Evolutionary conservation across 2,888 invertebrate species (phyloP).

Genomic region (Hipparchia semele): DNA sequence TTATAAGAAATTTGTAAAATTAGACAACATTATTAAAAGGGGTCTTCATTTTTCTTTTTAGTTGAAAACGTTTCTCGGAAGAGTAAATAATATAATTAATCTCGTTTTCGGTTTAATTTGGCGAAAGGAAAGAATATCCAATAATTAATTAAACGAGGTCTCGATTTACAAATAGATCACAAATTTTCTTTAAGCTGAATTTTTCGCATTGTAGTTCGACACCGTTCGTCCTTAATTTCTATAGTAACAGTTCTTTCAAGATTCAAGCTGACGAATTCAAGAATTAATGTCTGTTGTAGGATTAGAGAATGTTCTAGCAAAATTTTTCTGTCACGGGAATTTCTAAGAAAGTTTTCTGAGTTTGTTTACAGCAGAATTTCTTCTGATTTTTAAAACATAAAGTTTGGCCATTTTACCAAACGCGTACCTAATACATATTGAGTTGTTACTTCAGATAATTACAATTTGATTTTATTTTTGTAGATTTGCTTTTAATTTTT

Average conservation of each 20-base stretch:
- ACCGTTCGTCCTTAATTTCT: not conserved
- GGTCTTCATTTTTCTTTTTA: not conserved
- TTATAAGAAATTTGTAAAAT: not conserved
- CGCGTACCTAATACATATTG: too few relatives aligned
- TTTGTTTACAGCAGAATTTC: too few relatives aligned
- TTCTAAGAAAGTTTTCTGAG: too few relatives aligned
- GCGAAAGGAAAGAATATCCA: not conserved
- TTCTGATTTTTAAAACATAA: too few relatives aligned
- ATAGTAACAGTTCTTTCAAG: not conserved
- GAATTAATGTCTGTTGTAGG: too few relatives aligned
- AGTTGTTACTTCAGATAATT: too few relatives aligned
- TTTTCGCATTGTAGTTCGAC: not conserved
- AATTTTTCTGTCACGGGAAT: too few relatives aligned
- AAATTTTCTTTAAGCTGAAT: not conserved
- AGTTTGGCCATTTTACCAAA: too few relatives aligned
- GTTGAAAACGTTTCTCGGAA: not conserved
- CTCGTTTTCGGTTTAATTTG: constrained; percentile 18
- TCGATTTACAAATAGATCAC: not conserved
- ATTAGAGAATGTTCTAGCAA: too few relatives aligned
- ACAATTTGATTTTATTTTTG: too few relatives aligned
- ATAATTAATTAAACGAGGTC: constrained; percentile 12
- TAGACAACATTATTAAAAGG: not conserved
- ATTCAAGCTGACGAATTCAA: too few relatives aligned
- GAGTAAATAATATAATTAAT: constrained; percentile 9
- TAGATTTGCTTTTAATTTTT: too few relatives aligned